These are phyloP conservation scores for Dysmachus trigonus DNA, from an alignment of 2,888 invertebrate genomes.

Conservation along the genomic window DNA sequence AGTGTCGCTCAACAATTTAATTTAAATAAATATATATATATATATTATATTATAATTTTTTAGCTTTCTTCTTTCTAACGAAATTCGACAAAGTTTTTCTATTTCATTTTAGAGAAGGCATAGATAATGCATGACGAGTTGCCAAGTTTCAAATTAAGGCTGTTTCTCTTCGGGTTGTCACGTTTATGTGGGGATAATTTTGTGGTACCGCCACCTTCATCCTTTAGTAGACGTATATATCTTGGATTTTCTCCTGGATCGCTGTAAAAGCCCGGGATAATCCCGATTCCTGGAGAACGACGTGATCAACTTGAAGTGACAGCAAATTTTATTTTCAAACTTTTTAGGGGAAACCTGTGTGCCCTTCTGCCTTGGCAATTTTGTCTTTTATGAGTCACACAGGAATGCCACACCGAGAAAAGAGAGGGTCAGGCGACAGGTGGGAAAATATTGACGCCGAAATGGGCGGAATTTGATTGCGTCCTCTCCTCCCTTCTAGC, in stretches of 20 bases:
- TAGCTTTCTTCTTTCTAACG: background rate
- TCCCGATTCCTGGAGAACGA: background rate
- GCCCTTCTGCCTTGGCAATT: background rate
- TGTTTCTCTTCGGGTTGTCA: background rate
- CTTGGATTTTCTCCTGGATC: background rate
- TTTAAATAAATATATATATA: no score
- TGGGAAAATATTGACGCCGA: background rate
- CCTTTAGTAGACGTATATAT: background rate
- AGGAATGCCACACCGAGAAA: background rate
- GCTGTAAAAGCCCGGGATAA: background rate
- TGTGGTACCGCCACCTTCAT: background rate
- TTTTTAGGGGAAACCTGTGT: background rate
- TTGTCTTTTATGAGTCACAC: background rate
- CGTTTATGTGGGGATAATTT: background rate
- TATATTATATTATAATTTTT: no score
- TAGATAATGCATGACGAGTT: background rate
- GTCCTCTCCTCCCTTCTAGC: background rate
- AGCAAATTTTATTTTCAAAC: conserved; percentile 31
- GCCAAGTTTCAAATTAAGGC: background rate
- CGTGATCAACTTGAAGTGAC: conserved; percentile 20
- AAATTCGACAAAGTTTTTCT: background rate
- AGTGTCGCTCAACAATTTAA: no score
- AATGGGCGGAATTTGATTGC: background rate
- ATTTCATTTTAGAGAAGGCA: background rate
- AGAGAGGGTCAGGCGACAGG: background rate